Evolutionary conservation across 1,140 invertebrate species (phyloP).

Genomic region (Acyrthosiphon pisum): DNA sequence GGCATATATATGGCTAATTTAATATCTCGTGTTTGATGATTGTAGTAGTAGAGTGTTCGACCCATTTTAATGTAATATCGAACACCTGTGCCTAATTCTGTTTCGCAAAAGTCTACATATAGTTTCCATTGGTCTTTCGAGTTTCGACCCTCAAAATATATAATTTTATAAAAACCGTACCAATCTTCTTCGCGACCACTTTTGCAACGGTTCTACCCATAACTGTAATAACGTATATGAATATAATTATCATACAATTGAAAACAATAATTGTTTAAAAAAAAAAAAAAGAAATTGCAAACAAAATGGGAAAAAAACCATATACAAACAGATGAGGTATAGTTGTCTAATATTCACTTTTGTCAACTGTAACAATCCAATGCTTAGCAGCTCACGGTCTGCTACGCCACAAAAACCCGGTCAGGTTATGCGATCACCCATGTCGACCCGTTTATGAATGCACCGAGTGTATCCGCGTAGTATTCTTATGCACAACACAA

Average conservation of each 20-base stretch:
- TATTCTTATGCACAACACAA: background rate
- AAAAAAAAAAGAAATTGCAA: background rate
- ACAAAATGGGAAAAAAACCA: background rate
- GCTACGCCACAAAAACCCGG: background rate
- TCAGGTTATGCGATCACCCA: background rate
- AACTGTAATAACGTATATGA: background rate
- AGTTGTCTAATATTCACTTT: constrained; percentile 10
- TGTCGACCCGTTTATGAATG: background rate
- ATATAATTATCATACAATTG: background rate
- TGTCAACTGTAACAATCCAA: background rate
- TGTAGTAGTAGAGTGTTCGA: background rate
- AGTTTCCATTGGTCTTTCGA: background rate
- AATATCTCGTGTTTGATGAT: background rate
- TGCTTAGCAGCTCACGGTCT: background rate
- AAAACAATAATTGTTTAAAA: background rate
- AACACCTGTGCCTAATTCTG: background rate
- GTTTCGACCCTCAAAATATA: background rate
- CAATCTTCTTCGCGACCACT: background rate
- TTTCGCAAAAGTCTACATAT: background rate
- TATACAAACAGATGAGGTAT: background rate
- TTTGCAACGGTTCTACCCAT: background rate
- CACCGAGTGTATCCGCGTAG: background rate
- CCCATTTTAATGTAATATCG: background rate
- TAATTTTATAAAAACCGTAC: background rate
- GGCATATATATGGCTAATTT: background rate